phyloP scores from a whole-genome alignment of 1,140 invertebrate genomes.

The Thalassaphorura encarpata region DNA sequence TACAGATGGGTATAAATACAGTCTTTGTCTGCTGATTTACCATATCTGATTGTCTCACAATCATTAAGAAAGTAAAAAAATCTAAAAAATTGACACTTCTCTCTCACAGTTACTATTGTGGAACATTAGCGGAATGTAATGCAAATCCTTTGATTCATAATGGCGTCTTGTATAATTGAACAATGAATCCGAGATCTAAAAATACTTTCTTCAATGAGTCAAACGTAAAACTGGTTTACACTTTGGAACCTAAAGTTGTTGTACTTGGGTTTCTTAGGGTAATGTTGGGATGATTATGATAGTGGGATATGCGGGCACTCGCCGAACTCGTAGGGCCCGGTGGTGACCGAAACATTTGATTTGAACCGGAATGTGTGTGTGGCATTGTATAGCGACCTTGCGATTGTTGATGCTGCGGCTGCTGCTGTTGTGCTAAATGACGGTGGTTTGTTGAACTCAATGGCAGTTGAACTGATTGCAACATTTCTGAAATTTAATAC shows the following conservation, averaged over 20 bases:
- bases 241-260: conserved; percentile 24
- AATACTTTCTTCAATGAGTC: not conserved
- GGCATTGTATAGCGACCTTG: conserved; percentile 4
- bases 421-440: not conserved
- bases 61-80: no score
- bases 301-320: conserved; percentile 2
- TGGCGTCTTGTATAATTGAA: not conserved
- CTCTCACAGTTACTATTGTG: no score
- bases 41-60: no score
- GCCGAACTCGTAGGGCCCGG: not conserved
- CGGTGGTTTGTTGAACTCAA: not conserved
- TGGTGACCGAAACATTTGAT: not conserved
- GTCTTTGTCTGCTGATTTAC: no score
- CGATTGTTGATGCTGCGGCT: conserved; percentile 7
- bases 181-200: not conserved
- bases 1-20: no score
- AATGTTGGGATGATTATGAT: conserved; percentile 15
- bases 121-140: no score
- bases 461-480: not conserved
- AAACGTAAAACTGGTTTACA: not conserved
- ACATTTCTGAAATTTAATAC: not conserved
- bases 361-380: not conserved
- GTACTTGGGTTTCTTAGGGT: not conserved
- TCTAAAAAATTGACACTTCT: no score
- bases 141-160: not conserved